phyloP scores from a whole-genome alignment of 2,113 vertebrate species.

The Clupea harengus region DNA sequence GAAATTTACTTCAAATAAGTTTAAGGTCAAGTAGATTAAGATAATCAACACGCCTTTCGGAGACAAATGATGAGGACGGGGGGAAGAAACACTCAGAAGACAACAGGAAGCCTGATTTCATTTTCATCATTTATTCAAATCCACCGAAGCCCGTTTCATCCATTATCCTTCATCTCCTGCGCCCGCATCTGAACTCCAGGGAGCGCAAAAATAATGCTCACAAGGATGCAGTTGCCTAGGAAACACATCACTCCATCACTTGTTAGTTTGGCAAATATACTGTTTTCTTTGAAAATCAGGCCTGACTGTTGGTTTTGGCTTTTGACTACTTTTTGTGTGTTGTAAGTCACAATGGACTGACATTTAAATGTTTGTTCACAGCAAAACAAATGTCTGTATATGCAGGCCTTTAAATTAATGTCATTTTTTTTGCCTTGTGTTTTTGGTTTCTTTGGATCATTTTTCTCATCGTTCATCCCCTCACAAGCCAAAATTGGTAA shows the following conservation, averaged over 20 bases:
- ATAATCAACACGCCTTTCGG: conserved; percentile 54
- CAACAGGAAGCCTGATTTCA: conserved; percentile 48
- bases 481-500: conserved; percentile 72
- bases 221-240: conserved; percentile 42
- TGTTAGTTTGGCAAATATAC: conserved; percentile 27
- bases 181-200: conserved; percentile 41
- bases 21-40: conserved; percentile 55
- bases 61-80: conserved; percentile 26
- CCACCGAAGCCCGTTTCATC: conserved; percentile 40
- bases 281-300: conserved; percentile 8
- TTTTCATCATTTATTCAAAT: conserved; percentile 52
- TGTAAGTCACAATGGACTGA: background rate
- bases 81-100: conserved; percentile 31
- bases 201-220: conserved; percentile 40
- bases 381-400: conserved; percentile 34
- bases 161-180: conserved; percentile 44
- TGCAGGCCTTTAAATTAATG: background rate
- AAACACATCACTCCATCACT: conserved; percentile 32
- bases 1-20: conserved; percentile 49
- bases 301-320: background rate
- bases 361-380: conserved; percentile 44
- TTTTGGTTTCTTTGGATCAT: conserved; percentile 49
- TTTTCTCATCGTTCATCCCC: conserved; percentile 50
- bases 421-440: conserved; percentile 56
- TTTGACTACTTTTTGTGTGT: background rate